These are phyloP conservation scores for Nasua narica DNA, from an alignment of 2,797 vertebrate species.

Conservation along the genomic window DNA sequence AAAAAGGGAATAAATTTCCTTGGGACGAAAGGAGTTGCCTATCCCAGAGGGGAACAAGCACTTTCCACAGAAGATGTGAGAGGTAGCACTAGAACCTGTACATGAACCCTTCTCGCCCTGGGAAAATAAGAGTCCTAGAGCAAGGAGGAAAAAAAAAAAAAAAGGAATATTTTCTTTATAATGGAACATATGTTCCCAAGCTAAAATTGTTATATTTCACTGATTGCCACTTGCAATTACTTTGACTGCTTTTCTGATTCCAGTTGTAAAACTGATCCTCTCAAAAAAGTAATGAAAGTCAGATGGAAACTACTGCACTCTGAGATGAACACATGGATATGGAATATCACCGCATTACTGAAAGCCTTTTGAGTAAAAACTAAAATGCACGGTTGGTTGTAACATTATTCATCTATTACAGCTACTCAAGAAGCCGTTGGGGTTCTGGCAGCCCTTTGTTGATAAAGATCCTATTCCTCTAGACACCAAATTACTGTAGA, in stretches of 20 bases:
- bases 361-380: conserved; percentile 46
- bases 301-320: conserved; percentile 53
- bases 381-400: conserved; percentile 44
- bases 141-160: not conserved
- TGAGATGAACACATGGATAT: not conserved
- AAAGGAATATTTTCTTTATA: conserved; percentile 9
- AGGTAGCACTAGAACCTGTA: not conserved
- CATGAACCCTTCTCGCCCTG: not conserved
- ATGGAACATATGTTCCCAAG: conserved; percentile 46
- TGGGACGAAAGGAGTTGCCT: not conserved
- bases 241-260: conserved; percentile 57
- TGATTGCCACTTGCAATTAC: conserved; percentile 60
- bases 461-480: conserved; percentile 49
- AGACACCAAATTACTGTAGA: conserved; percentile 30
- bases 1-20: conserved; percentile 14
- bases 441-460: conserved; percentile 60
- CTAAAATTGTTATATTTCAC: conserved; percentile 58
- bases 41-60: not conserved
- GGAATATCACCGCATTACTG: conserved; percentile 22
- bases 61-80: not conserved
- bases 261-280: conserved; percentile 59
- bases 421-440: conserved; percentile 64
- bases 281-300: conserved; percentile 52
- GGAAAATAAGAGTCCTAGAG: conserved; percentile 24
- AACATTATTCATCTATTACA: conserved; percentile 60